Percentiles rank a stretch among this genome's conserved stretches.
These are phyloP conservation scores for Sinella curviseta DNA, from an alignment of 1,140 invertebrate genomes.

Conservation along the genomic window DNA sequence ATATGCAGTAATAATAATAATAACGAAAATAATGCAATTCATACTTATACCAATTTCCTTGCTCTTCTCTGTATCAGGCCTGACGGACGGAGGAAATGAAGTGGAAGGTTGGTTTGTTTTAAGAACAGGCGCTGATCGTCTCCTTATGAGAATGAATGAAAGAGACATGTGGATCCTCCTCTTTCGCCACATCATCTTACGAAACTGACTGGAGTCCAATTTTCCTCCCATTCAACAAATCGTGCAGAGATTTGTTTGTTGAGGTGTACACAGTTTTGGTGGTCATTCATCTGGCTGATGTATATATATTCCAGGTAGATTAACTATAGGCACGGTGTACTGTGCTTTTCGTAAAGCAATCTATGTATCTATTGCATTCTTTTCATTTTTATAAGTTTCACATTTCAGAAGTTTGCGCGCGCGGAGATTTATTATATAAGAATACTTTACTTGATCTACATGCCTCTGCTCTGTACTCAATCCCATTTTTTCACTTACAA, in stretches of 20 bases:
- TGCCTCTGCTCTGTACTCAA: not conserved
- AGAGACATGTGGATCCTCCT: conserved; percentile 6
- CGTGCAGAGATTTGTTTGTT: conserved; percentile 1
- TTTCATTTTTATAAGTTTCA: too few relatives aligned
- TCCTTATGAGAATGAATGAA: conserved; percentile 16
- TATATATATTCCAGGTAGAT: not conserved
- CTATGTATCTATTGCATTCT: too few relatives aligned
- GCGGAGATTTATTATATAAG: not conserved
- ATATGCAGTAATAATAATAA: too few relatives aligned
- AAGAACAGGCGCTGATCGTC: not conserved
- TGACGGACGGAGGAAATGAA: not conserved
- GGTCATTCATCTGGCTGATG: not conserved
- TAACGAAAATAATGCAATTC: too few relatives aligned
- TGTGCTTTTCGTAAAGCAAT: not conserved
- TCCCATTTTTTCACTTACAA: too few relatives aligned
- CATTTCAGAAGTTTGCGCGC: not conserved
- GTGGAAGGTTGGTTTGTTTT: not conserved
- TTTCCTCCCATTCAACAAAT: conserved; percentile 10
- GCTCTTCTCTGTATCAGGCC: not conserved
- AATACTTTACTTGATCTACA: not conserved
- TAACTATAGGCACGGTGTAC: not conserved
- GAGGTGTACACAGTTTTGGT: conserved; percentile 13
- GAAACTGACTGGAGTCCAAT: conserved; percentile 4
- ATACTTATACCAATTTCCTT: not conserved
- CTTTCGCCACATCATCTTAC: conserved; percentile 9